phyloP scores from a whole-genome alignment of 1,140 invertebrate species.

The Epicauta chinensis region DNA sequence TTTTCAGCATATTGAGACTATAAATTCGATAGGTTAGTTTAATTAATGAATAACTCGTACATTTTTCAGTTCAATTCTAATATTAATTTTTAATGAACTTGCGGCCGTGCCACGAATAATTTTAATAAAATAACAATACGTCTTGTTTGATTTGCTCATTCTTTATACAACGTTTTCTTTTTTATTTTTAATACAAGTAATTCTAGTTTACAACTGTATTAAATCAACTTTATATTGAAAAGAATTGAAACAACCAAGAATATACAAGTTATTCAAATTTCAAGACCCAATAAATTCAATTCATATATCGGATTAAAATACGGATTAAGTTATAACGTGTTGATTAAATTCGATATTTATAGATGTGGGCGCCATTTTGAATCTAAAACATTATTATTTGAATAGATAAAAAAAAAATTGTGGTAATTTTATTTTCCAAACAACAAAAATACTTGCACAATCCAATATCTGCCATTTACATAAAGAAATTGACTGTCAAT shows the following conservation, averaged over 20 bases:
- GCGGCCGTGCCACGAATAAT: constrained; percentile 1
- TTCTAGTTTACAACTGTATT: constrained; percentile 17
- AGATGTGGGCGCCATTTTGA: no score
- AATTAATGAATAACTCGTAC: no score
- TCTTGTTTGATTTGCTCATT: neutral
- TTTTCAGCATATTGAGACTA: no score
- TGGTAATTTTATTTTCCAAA: no score
- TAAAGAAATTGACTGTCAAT: constrained; percentile 13
- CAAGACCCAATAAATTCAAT: constrained; percentile 20
- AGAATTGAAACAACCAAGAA: constrained; percentile 6
- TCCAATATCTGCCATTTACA: constrained; percentile 5
- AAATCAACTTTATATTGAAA: constrained; percentile 10
- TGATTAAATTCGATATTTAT: constrained; percentile 22
- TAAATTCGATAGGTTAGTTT: no score
- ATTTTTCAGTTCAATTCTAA: no score
- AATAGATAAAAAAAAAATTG: no score
- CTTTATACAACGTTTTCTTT: neutral
- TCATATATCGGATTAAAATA: neutral
- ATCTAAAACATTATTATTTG: no score
- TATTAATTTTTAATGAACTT: constrained; percentile 12
- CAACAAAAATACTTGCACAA: no score
- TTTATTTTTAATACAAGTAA: neutral
- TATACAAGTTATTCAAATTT: constrained; percentile 16
- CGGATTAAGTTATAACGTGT: constrained; percentile 20
- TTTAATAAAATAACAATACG: constrained; percentile 11